Evolutionary conservation across 2,888 invertebrate species (phyloP), one percentile per base, ranked within the genome.

Genomic region (Eupithecia centaureata): DNA sequence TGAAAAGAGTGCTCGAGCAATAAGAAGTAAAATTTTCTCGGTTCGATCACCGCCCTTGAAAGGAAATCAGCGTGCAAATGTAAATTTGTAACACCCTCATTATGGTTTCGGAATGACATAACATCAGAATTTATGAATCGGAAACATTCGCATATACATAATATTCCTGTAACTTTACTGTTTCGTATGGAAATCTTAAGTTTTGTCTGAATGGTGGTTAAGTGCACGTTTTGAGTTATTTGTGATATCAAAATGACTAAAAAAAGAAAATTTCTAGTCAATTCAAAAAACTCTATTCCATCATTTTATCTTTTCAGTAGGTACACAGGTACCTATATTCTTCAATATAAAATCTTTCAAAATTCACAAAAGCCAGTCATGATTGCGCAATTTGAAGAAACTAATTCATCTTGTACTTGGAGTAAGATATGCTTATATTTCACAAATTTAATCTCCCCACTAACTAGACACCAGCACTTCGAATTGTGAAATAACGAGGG

Each of bases 401-500:
- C 4, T 18, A 2, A 18, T 42, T 47, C 22, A 47, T 47, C 22
- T 47, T 42, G 18, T 42, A 42, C 42, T 42, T 42, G 18, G 22
- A 47, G 47, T 1, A 47, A 57, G 30, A 57, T 22, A 27, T 42
- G 27, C 22, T 33, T 38, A 32, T 61, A 52, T 33, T 22, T 47
- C 33, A 32, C 22, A 58, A 61, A 63, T 38, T 13, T 56, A 61
- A 62, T 63, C 38, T 30, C 33, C 15, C 63, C 62, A 57, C 61
- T 57, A 69, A 66, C 51, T 66, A 57, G 18, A 65, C 54, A 56
- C 32, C 58, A 54, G 47, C 62, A 33, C 27, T 47, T 51, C 35
- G 56, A 38, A 76, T 78, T 75, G 79, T 77, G 79, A 84, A 86
- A 85, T 82, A 82, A 76, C 77, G 72, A 77, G 76, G 78, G 79